phyloP scores from a whole-genome alignment of 2,113 vertebrate species.

The Philantomba maxwellii region DNA sequence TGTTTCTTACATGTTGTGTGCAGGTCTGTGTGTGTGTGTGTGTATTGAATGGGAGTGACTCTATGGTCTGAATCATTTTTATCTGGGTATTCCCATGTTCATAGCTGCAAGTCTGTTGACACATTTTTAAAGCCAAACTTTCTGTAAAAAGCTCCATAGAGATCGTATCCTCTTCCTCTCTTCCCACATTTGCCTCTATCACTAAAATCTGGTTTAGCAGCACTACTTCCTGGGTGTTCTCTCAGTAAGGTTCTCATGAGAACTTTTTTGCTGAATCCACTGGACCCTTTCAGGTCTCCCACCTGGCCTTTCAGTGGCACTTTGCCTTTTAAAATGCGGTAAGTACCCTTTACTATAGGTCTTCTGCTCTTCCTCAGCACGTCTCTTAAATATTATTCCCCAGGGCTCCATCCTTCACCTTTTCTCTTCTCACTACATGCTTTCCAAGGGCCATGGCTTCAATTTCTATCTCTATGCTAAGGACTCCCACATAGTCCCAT shows the following conservation, averaged over 20 bases:
- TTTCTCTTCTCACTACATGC: neutral
- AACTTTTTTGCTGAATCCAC: neutral
- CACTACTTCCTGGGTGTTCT: neutral
- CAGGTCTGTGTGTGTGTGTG: neutral
- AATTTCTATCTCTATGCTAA: neutral
- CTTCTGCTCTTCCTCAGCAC: neutral
- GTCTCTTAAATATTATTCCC: neutral
- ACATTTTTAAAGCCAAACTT: neutral
- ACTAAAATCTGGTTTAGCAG: neutral
- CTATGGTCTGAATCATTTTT: neutral
- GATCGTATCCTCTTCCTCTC: neutral
- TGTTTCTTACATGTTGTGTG: neutral
- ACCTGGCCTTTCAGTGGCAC: neutral
- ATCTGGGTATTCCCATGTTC: neutral
- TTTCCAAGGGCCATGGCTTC: neutral
- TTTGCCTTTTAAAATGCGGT: neutral
- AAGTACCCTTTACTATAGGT: neutral
- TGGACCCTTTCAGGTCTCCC: neutral
- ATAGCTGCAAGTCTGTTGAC: neutral
- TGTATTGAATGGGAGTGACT: neutral
- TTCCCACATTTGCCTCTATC: neutral
- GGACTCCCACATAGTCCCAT: neutral
- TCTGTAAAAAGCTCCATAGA: neutral
- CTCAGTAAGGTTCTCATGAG: neutral
- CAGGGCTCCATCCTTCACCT: neutral